phyloP scores from a whole-genome alignment of 2,113 vertebrate genomes.

The Papio anubis region DNA sequence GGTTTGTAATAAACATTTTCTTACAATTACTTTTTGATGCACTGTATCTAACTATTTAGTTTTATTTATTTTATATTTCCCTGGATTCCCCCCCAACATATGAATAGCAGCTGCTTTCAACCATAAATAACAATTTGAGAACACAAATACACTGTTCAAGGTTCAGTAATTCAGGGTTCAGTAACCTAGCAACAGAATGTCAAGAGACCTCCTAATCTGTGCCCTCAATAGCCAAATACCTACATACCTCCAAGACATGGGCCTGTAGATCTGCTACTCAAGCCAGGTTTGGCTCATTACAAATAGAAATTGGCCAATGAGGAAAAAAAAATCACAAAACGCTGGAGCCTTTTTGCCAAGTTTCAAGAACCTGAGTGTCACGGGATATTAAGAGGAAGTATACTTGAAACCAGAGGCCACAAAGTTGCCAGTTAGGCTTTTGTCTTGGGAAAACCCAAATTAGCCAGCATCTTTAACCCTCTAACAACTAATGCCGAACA shows the following conservation, averaged over 20 bases:
- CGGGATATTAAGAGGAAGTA: not conserved
- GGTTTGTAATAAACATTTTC: conserved; percentile 36
- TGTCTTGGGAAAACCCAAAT: not conserved
- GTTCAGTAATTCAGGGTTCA: conserved; percentile 16
- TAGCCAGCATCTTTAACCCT: not conserved
- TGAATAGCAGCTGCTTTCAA: conserved; percentile 29
- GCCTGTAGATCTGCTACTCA: not conserved
- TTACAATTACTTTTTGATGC: not conserved
- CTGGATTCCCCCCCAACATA: not conserved
- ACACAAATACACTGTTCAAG: not conserved
- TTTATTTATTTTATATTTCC: conserved; percentile 28
- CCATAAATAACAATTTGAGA: conserved; percentile 50
- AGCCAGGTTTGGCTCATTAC: not conserved
- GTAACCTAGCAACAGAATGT: not conserved
- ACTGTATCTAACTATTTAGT: not conserved
- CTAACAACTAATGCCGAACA: not conserved
- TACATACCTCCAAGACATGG: not conserved
- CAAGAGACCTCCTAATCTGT: not conserved
- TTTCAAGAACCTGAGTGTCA: not conserved
- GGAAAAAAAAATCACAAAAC: not conserved
- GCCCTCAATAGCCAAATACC: not conserved
- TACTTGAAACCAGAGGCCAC: not conserved
- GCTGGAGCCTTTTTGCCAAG: not conserved
- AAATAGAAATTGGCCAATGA: not conserved
- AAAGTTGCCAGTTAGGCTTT: not conserved